A percentile compares a stretch with the other conserved stretches of the same genome.
These are phyloP conservation scores for Peromyscus aztecus DNA, from an alignment of 2,797 vertebrate genomes.

Conservation along the genomic window DNA sequence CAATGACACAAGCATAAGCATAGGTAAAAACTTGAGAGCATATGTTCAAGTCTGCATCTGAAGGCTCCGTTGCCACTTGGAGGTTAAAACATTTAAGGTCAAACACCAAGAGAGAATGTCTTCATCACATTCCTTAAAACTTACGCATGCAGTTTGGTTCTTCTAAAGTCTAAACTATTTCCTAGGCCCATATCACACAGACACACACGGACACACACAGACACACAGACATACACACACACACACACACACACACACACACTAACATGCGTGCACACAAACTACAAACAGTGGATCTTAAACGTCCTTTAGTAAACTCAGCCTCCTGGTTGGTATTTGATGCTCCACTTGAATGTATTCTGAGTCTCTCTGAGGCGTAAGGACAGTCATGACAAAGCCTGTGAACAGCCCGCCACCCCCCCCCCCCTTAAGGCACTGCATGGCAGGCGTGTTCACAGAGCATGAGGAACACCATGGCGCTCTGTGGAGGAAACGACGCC, in stretches of 20 bases:
- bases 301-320: slow-evolving; percentile 21
- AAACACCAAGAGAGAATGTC: neutral
- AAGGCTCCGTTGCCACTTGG: neutral
- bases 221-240: neutral
- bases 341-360: neutral
- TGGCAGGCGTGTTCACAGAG: neutral
- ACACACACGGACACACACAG: neutral
- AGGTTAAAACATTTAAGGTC: slow-evolving; percentile 15
- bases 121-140: slow-evolving; percentile 25
- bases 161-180: slow-evolving; percentile 35
- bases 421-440: neutral
- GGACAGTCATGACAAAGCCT: neutral
- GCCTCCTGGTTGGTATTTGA: neutral
- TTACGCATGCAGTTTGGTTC: neutral
- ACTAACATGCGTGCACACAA: too few relatives aligned
- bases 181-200: neutral
- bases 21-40: slow-evolving; percentile 2
- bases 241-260: neutral
- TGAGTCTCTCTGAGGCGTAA: neutral
- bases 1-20: neutral
- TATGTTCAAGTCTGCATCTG: slow-evolving; percentile 8
- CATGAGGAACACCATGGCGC: neutral
- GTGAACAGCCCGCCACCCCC: neutral
- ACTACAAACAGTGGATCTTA: neutral
- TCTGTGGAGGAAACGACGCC: neutral